phyloP scores from a whole-genome alignment of 2,888 invertebrate species.

The Hydrotaea diabolus region DNA sequence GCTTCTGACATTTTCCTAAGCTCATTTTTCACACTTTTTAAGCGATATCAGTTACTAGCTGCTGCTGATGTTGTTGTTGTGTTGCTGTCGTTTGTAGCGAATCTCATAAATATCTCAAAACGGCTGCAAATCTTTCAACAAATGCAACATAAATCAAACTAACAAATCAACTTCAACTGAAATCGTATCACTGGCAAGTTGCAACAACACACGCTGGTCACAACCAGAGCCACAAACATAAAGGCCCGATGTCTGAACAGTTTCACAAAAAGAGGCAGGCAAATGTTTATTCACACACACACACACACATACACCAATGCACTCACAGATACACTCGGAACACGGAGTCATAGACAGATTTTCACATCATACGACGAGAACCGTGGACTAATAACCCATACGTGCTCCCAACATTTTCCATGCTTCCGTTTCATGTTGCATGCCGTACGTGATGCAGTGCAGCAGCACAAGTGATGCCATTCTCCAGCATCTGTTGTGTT shows the following conservation, averaged over 20 bases:
- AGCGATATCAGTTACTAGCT: no score
- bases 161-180: conserved; percentile 51
- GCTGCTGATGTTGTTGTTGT: neutral
- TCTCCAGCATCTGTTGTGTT: neutral
- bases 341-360: neutral
- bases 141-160: conserved; percentile 48
- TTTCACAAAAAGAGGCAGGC: neutral
- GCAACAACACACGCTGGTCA: conserved; percentile 11
- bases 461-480: conserved; percentile 28
- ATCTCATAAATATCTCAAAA: conserved; percentile 27
- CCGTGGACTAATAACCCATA: conserved; percentile 62
- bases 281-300: neutral
- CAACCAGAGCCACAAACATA: neutral
- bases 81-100: neutral
- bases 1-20: no score
- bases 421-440: conserved; percentile 62
- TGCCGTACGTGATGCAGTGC: conserved; percentile 64
- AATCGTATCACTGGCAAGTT: conserved; percentile 22
- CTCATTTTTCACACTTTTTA: no score
- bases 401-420: conserved; percentile 60
- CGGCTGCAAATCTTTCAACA: conserved; percentile 18
- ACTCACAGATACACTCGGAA: neutral
- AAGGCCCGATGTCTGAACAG: conserved; percentile 24
- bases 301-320: neutral
- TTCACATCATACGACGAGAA: neutral